phyloP scores from a whole-genome alignment of 2,113 vertebrate genomes.

The Columbina picui region DNA sequence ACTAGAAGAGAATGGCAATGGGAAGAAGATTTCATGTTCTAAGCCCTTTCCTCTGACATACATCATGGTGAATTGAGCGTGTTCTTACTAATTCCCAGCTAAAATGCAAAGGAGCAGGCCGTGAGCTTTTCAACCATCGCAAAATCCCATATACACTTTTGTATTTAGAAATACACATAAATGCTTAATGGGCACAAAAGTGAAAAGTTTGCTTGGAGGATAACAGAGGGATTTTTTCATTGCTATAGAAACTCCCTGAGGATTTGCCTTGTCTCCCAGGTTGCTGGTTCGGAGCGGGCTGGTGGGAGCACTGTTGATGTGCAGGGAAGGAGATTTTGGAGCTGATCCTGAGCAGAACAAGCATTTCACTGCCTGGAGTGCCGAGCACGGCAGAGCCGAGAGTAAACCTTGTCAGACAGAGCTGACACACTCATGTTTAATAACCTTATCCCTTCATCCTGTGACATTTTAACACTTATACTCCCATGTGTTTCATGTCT shows the following conservation, averaged over 20 bases:
- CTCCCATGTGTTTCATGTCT: not conserved
- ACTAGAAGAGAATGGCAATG: not conserved
- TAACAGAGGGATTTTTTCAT: not conserved
- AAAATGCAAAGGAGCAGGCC: not conserved
- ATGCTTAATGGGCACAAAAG: not conserved
- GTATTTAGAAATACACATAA: not conserved
- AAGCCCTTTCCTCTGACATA: not conserved
- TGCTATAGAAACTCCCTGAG: not conserved
- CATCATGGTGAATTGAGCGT: not conserved
- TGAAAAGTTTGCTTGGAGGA: not conserved
- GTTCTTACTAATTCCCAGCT: not conserved
- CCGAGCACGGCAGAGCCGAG: not conserved
- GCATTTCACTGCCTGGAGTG: too few relatives aligned
- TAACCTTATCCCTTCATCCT: not conserved
- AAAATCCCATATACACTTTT: fast-evolving
- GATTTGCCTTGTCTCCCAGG: not conserved
- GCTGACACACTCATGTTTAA: not conserved
- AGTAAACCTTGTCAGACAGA: not conserved
- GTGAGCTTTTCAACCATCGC: not conserved
- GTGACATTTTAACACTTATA: not conserved
- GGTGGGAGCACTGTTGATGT: not conserved
- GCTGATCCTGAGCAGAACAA: fast-evolving
- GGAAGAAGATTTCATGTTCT: not conserved
- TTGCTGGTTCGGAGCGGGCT: not conserved
- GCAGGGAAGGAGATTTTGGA: not conserved